A percentile compares a stretch with the other conserved stretches of the same genome.
phyloP scores from a whole-genome alignment of 2,797 vertebrate genomes.

The Enteromius trimaculatus region DNA sequence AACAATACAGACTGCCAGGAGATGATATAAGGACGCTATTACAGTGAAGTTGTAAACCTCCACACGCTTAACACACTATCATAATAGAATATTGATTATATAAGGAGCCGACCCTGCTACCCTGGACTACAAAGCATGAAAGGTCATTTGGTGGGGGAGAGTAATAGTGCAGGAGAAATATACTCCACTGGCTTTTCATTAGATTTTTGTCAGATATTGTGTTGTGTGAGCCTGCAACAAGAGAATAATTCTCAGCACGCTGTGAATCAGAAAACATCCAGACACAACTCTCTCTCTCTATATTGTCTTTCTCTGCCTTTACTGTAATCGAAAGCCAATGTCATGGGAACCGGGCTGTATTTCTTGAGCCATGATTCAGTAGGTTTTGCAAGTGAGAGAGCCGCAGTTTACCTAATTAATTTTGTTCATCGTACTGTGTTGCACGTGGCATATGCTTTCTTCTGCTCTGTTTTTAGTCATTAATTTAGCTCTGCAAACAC shows the following conservation, averaged over 20 bases:
- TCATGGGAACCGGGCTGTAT: constrained; percentile 34
- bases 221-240: constrained; percentile 57
- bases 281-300: constrained; percentile 33
- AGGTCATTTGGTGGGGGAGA: constrained; percentile 84
- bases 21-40: constrained; percentile 86
- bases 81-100: constrained; percentile 98
- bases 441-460: constrained; percentile 57
- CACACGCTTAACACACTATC: constrained; percentile 81
- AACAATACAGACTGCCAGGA: constrained; percentile 73
- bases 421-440: constrained; percentile 55
- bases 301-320: constrained; percentile 33
- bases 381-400: constrained; percentile 46
- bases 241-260: constrained; percentile 58
- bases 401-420: constrained; percentile 56
- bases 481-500: constrained; percentile 58
- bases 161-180: constrained; percentile 56
- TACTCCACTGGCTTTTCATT: constrained; percentile 47
- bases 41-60: constrained; percentile 81
- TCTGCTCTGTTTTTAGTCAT: constrained; percentile 60
- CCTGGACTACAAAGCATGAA: constrained; percentile 86
- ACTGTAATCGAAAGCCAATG: constrained; percentile 53
- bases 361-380: constrained; percentile 37
- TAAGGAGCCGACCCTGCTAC: constrained; percentile 83
- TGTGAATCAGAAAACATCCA: constrained; percentile 44
- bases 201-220: constrained; percentile 50